A percentile compares a stretch with the other conserved stretches of the same genome.
phyloP scores from a whole-genome alignment of 2,888 invertebrate genomes.

The Watsonalla cultraria region DNA sequence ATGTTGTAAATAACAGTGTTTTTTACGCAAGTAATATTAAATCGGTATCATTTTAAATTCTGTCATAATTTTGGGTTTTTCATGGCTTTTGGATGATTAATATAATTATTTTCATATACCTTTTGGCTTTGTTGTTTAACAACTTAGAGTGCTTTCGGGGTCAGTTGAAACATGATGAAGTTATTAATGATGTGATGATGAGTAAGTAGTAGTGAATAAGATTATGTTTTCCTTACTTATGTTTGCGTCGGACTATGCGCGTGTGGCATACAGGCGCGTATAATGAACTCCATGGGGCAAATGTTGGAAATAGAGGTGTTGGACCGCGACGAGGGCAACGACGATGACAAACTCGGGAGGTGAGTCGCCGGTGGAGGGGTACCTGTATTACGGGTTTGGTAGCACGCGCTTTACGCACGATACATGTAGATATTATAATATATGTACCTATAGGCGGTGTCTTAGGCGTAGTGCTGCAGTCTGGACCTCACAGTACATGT shows the following conservation, averaged over 20 bases:
- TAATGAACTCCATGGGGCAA: constrained; percentile 84
- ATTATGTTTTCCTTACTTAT: constrained; percentile 72
- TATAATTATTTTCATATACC: constrained; percentile 15
- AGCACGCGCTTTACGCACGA: constrained; percentile 29
- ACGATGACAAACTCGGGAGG: constrained; percentile 94
- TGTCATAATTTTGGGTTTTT: too few species aligned
- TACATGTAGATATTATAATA: neutral
- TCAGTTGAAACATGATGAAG: constrained; percentile 8
- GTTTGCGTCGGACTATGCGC: constrained; percentile 67
- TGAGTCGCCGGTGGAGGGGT: constrained; percentile 58
- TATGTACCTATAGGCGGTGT: neutral
- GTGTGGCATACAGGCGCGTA: constrained; percentile 69
- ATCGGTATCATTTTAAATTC: too few species aligned
- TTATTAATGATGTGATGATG: constrained; percentile 7
- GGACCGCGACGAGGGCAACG: constrained; percentile 91
- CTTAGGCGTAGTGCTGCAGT: neutral
- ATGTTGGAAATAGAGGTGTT: constrained; percentile 86
- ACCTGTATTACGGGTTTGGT: constrained; percentile 20
- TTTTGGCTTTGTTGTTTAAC: constrained; percentile 14
- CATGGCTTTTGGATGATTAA: constrained; percentile 6
- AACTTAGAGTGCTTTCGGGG: constrained; percentile 18
- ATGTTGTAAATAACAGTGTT: too few species aligned
- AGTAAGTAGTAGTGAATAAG: constrained; percentile 50
- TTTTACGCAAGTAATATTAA: too few species aligned
- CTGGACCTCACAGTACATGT: neutral